Conservation (phyloP, 2,888 invertebrate species). For the Palloptera scutellata region DNA sequence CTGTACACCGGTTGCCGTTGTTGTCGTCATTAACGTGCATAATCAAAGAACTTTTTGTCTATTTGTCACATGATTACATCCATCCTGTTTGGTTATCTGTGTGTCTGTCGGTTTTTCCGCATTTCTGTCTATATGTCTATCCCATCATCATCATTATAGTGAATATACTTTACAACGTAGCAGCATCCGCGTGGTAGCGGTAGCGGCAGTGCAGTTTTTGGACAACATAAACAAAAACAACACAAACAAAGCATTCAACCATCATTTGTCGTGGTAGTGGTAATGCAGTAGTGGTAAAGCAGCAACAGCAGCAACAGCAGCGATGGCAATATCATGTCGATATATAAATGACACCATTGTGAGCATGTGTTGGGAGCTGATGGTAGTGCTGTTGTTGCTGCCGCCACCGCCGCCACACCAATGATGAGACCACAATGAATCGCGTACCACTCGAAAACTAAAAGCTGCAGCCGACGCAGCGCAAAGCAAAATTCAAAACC, state of each 20-base stretch:
- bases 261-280: too few relatives aligned
- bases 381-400: too few relatives aligned
- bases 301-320: too few relatives aligned
- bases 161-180: neutral
- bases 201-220: conserved; percentile 5
- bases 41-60: conserved; percentile 31
- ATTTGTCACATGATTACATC: conserved; percentile 39
- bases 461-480: neutral
- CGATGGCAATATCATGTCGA: too few relatives aligned
- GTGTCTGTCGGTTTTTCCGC: neutral
- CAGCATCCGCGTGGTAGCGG: neutral
- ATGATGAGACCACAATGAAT: too few relatives aligned
- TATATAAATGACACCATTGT: too few relatives aligned
- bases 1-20: neutral
- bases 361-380: too few relatives aligned
- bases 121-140: conserved; percentile 3
- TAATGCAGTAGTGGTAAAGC: too few relatives aligned
- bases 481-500: conserved; percentile 21
- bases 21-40: conserved; percentile 33
- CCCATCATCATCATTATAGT: conserved; percentile 9
- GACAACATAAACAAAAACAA: neutral
- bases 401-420: too few relatives aligned
- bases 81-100: conserved; percentile 18
- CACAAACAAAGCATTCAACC: neutral
- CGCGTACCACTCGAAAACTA: neutral